phyloP scores from a whole-genome alignment of 2,888 invertebrate genomes.

The Phragmatobia fuliginosa region DNA sequence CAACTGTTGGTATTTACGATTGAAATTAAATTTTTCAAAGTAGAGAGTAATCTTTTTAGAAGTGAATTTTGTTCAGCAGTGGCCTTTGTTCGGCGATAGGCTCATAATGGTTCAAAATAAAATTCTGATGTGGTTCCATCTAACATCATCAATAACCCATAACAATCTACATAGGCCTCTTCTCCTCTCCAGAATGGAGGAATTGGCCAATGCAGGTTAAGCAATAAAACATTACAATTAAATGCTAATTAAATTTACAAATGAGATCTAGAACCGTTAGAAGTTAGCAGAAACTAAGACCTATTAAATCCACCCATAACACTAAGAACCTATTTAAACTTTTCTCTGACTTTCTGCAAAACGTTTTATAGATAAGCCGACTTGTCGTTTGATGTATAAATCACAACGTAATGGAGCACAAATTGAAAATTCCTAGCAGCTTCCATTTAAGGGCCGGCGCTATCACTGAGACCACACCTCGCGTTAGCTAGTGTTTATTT shows the following conservation, averaged over 20 bases:
- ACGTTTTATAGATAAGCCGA: not conserved
- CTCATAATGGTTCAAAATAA: not conserved
- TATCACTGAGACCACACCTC: conserved; percentile 16
- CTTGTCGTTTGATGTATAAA: not conserved
- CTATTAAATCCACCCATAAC: not conserved
- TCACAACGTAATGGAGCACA: not conserved
- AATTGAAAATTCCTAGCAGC: conserved; percentile 1
- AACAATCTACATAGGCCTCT: too few relatives aligned
- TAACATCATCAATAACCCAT: too few relatives aligned
- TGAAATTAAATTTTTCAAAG: not conserved
- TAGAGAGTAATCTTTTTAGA: too few relatives aligned
- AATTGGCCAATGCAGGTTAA: too few relatives aligned
- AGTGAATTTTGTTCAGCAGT: too few relatives aligned
- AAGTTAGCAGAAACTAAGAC: not conserved
- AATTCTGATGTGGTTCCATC: not conserved
- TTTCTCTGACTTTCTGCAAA: not conserved
- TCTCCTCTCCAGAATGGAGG: too few relatives aligned
- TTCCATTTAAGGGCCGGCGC: conserved; percentile 10
- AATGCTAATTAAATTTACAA: too few relatives aligned
- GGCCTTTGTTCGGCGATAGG: too few relatives aligned
- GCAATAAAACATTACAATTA: too few relatives aligned
- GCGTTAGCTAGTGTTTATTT: conserved; percentile 50
- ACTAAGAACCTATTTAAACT: not conserved
- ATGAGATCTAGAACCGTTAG: not conserved
- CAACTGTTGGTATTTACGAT: too few relatives aligned